phyloP scores from a whole-genome alignment of 2,113 vertebrate species.

The Erinaceus europaeus region DNA sequence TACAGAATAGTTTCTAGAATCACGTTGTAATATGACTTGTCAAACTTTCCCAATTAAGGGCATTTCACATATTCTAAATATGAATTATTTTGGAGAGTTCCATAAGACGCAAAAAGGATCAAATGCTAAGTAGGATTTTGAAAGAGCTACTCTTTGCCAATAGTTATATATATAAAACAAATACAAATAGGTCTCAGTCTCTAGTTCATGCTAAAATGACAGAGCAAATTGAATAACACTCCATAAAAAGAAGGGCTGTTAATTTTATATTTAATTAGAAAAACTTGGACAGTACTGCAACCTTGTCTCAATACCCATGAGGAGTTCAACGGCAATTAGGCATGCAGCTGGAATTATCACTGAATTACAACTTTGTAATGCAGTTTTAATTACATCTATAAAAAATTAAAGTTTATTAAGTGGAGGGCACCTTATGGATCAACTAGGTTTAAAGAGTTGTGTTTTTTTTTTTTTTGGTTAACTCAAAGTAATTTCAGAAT shows the following conservation, averaged over 20 bases:
- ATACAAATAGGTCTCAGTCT: neutral
- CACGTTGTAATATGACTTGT: neutral
- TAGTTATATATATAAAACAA: slow-evolving; percentile 1
- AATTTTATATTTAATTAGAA: slow-evolving; percentile 50
- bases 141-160: too few species aligned
- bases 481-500: slow-evolving; percentile 32
- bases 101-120: slow-evolving; percentile 1
- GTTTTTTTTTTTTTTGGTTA: slow-evolving; percentile 49
- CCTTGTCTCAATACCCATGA: slow-evolving; percentile 17
- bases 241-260: slow-evolving; percentile 20
- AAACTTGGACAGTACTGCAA: slow-evolving; percentile 34
- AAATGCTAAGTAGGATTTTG: too few species aligned
- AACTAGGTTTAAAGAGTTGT: slow-evolving; percentile 31
- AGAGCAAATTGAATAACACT: slow-evolving; percentile 27
- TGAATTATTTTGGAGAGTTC: slow-evolving; percentile 26
- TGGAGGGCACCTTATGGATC: neutral
- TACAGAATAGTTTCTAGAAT: neutral
- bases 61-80: slow-evolving; percentile 13
- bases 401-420: slow-evolving; percentile 60
- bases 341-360: slow-evolving; percentile 44
- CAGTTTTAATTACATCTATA: slow-evolving; percentile 66
- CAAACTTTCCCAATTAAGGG: neutral
- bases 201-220: slow-evolving; percentile 13
- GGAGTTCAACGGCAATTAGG: slow-evolving; percentile 45
- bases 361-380: slow-evolving; percentile 60